These are phyloP conservation scores for Hexactinellida sp. DNA, from an alignment of 37 sponge, comb jelly and placozoan genomes.

Conservation along the genomic window DNA sequence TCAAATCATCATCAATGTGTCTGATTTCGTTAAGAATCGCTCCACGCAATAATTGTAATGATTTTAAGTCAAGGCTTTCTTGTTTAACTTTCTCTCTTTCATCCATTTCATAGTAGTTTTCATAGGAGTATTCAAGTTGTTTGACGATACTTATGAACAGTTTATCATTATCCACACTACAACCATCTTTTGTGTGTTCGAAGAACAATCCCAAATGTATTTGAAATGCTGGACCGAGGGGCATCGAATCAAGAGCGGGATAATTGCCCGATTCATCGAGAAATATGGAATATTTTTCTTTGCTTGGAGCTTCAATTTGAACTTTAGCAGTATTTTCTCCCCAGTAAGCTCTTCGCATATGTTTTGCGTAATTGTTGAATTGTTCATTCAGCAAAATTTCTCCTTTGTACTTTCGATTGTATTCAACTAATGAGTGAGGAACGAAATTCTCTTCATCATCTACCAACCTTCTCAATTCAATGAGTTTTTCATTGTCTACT, in stretches of 20 bases:
- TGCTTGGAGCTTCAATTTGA: background rate
- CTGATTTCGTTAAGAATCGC: slow-evolving; percentile 46
- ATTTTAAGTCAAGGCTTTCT: background rate
- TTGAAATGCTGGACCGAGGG: background rate
- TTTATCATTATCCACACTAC: background rate
- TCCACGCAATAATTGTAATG: slow-evolving; percentile 27
- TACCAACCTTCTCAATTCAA: background rate
- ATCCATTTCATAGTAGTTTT: background rate
- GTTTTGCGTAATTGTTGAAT: background rate
- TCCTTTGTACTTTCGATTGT: background rate
- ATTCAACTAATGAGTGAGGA: background rate
- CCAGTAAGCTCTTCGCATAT: background rate
- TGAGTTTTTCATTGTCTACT: background rate
- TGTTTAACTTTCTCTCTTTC: background rate
- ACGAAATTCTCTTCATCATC: background rate
- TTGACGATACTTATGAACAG: background rate
- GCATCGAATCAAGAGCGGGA: background rate
- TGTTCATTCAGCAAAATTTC: background rate
- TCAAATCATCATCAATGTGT: slow-evolving; percentile 33
- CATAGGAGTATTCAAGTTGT: background rate
- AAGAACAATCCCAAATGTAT: background rate
- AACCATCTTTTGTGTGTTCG: background rate
- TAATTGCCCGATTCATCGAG: background rate
- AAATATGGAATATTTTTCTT: background rate
- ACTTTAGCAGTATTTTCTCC: background rate